Conservation (phyloP, 1,140 invertebrate genomes). For the Hydropsyche tenuis region DNA sequence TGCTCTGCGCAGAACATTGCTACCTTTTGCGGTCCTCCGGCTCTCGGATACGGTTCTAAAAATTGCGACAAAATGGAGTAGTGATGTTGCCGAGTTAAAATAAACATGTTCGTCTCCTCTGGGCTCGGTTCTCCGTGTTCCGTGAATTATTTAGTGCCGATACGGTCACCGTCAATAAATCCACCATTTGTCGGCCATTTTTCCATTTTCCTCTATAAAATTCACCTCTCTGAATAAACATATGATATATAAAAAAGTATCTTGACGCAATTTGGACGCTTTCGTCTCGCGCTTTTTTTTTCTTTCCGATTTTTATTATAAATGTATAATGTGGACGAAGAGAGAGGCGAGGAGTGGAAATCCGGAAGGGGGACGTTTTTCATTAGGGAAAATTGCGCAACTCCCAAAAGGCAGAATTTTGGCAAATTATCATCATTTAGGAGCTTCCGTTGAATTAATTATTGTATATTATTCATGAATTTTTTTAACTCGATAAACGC, state of each 20-base stretch:
- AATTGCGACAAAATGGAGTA: conserved; percentile 11
- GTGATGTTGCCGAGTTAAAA: conserved; percentile 17
- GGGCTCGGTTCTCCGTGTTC: conserved; percentile 7
- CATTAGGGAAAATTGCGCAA: too few relatives aligned
- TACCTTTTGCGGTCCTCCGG: too few relatives aligned
- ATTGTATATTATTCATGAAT: too few relatives aligned
- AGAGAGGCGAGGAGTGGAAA: too few relatives aligned
- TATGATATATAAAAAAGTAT: background rate
- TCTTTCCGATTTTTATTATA: background rate
- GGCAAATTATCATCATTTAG: too few relatives aligned
- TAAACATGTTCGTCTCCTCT: conserved; percentile 23
- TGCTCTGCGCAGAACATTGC: too few relatives aligned
- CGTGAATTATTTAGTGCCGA: conserved; percentile 33
- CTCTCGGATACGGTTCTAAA: too few relatives aligned
- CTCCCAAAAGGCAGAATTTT: too few relatives aligned
- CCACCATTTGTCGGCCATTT: conserved; percentile 36
- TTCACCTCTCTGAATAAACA: conserved; percentile 12
- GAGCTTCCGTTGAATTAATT: too few relatives aligned
- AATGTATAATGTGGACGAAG: background rate
- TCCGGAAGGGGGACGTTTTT: too few relatives aligned
- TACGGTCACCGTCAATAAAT: conserved; percentile 42
- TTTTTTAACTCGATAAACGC: too few relatives aligned
- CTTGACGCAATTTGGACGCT: background rate
- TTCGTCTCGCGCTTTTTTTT: background rate
- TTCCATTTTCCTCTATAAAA: conserved; percentile 32